phyloP scores from a whole-genome alignment of 2,797 vertebrate species.

The Ptychobarbus kaznakovi region DNA sequence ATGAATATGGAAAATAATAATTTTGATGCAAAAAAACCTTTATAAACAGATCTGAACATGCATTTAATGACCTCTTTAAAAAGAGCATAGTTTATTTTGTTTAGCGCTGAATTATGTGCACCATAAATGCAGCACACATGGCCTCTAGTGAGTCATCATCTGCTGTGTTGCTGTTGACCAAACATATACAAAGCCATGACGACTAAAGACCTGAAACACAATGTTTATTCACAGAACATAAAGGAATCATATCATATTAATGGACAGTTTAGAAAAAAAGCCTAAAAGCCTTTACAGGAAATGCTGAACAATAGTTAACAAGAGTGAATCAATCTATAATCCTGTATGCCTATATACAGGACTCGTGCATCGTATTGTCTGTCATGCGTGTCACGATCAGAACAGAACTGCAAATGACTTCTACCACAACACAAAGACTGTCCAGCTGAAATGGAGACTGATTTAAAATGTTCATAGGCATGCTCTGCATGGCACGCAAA shows the following conservation, averaged over 20 bases:
- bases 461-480: not conserved
- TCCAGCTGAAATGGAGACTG: not conserved
- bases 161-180: not conserved
- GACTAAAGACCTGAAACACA: conserved; percentile 11
- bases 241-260: not conserved
- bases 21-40: too few relatives aligned
- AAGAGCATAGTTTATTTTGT: not conserved
- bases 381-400: not conserved
- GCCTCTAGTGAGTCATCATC: conserved; percentile 11
- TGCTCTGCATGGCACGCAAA: not conserved
- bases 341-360: not conserved
- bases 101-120: not conserved
- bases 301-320: not conserved
- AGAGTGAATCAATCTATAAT: not conserved
- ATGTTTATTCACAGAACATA: conserved; percentile 1
- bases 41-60: not conserved
- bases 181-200: conserved; percentile 3
- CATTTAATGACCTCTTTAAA: not conserved
- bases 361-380: not conserved
- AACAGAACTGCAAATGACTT: not conserved
- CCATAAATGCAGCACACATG: not conserved
- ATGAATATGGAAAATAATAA: too few relatives aligned
- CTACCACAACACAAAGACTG: not conserved
- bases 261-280: not conserved
- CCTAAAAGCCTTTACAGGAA: not conserved